Conservation (phyloP, 2,113 vertebrate genomes). For the Salvator merianae region DNA sequence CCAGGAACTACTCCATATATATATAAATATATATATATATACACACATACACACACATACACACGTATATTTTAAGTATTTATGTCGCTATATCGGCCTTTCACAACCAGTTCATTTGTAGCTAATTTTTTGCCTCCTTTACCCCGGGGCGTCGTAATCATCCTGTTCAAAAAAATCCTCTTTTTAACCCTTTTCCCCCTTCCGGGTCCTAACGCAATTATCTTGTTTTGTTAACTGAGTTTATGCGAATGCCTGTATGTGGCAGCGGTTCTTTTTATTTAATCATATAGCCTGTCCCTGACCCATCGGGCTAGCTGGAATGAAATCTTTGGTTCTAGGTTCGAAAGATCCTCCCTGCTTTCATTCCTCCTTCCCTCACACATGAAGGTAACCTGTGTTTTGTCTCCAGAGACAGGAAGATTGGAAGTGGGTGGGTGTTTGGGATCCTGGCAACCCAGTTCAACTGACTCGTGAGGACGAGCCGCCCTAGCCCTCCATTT, state of each 20-base stretch:
- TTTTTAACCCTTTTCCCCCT: neutral
- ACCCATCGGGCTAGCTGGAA: neutral
- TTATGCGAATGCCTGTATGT: neutral
- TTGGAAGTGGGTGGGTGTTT: no score
- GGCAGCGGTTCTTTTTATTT: neutral
- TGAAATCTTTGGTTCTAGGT: neutral
- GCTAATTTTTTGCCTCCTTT: no score
- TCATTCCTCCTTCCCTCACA: no score
- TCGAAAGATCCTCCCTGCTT: no score
- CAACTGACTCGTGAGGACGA: no score
- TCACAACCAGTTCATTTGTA: neutral
- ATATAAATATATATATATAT: slow-evolving; percentile 9
- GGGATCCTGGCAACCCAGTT: no score
- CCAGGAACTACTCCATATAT: neutral
- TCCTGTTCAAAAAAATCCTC: neutral
- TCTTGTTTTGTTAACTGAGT: neutral
- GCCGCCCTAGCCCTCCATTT: no score
- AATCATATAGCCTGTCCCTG: neutral
- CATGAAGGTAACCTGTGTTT: no score
- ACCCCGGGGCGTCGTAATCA: neutral
- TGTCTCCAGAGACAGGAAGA: no score
- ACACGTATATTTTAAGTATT: neutral
- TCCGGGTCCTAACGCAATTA: neutral
- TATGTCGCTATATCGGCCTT: neutral
- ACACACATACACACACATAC: neutral